phyloP scores from a whole-genome alignment of 2,797 vertebrate genomes.

The Crenuchus spilurus region DNA sequence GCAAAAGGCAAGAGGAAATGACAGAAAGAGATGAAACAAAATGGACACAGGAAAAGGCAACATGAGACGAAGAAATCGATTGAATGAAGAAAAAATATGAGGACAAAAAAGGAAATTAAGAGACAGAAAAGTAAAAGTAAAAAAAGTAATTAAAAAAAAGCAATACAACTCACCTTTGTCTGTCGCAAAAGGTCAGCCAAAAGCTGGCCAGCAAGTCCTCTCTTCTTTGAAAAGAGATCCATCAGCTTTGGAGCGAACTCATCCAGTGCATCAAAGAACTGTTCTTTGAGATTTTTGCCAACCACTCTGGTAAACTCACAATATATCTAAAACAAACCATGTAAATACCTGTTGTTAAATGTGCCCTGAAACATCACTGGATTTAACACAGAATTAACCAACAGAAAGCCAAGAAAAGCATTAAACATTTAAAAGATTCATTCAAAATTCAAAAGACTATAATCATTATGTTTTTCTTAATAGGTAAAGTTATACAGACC shows the following conservation, averaged over 20 bases:
- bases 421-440: no score
- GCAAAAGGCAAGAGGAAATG: not conserved
- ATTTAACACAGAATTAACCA: no score
- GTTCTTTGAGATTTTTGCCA: conserved; percentile 41
- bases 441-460: no score
- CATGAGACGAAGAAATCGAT: no score
- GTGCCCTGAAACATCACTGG: no score
- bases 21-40: not conserved
- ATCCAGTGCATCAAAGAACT: conserved; percentile 42
- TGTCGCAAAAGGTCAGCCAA: not conserved
- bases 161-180: no score
- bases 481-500: conserved; percentile 7
- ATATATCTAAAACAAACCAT: conserved; percentile 41
- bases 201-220: not conserved
- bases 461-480: no score
- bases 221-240: not conserved
- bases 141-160: not conserved
- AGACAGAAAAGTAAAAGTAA: not conserved
- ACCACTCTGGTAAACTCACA: conserved; percentile 42
- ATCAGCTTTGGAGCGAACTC: conserved; percentile 14
- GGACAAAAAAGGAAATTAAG: not conserved
- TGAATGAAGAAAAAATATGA: not conserved
- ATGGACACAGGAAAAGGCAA: not conserved
- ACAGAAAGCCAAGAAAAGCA: no score
- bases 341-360: not conserved